A percentile compares a stretch with the other conserved stretches of the same genome.
These are phyloP conservation scores for Meiosimyza decipiens DNA, from an alignment of 2,888 invertebrate genomes.

Conservation along the genomic window DNA sequence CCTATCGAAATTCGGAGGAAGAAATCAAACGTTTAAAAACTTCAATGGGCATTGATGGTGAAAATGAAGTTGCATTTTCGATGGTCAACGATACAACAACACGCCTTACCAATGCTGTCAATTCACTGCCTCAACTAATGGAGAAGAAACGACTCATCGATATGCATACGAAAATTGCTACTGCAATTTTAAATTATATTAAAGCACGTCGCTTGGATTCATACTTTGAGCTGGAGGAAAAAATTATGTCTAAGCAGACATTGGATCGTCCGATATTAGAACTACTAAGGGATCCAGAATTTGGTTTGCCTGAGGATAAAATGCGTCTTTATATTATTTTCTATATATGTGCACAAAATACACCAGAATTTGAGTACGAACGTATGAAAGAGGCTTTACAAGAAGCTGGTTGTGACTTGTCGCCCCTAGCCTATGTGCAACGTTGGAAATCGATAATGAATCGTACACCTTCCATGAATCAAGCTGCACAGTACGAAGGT, in stretches of 20 bases:
- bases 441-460: conserved; percentile 79
- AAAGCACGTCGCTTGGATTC: conserved; percentile 93
- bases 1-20: conserved; percentile 91
- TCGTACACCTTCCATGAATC: conserved; percentile 65
- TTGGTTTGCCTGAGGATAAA: conserved; percentile 92
- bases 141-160: conserved; percentile 98
- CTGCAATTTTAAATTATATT: conserved; percentile 85
- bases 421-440: conserved; percentile 88
- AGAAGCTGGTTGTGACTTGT: conserved; percentile 86
- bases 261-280: conserved; percentile 89
- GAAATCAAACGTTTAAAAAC: conserved; percentile 95
- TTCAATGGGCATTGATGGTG: conserved; percentile 93
- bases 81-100: conserved; percentile 94
- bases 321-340: conserved; percentile 92
- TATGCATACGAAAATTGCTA: conserved; percentile 98
- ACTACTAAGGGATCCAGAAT: conserved; percentile 85
- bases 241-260: conserved; percentile 90
- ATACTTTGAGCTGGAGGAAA: conserved; percentile 98
- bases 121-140: conserved; percentile 94
- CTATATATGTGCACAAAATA: conserved; percentile 84
- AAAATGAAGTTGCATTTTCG: conserved; percentile 85
- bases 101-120: conserved; percentile 92
- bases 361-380: conserved; percentile 85
- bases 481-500: conserved; percentile 86
- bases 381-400: conserved; percentile 83